Base-by-base conservation (phyloP, 2,888 invertebrate genomes). In the Spicauda simplicius region DNA sequence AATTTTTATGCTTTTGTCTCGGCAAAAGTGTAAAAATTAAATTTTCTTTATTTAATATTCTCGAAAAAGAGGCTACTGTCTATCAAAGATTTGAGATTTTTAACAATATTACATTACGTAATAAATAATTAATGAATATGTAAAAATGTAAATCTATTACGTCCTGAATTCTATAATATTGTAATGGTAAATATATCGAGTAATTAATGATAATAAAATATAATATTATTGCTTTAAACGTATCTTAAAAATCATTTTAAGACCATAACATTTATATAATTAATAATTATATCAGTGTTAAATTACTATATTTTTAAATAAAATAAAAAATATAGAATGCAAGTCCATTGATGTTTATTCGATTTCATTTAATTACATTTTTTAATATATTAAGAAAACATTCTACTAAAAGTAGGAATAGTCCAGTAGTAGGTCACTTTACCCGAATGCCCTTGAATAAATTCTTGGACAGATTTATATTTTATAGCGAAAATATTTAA, bases 401-500 rank as follows among this genome's bases (percentile, higher is more conserved):
- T 18, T 50, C 50, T n/a, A 50, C 4, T 41, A 2, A 41, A 41
- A 10, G 10, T 41, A 41, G 12, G 0, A 41, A 10, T 41, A 4
- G 14, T 30, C 16, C 58, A 19, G 20, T 45, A 59, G 50, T 48
- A 30, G 48, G 59, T 59, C 16, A 33, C 33, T 64, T 53, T 58
- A 58, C 52, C 64, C 41, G 61, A 59, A 12, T 25, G 30, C 30
- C 48, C 16, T 11, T 30, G 30, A 53, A 53, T 53, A 12, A 20
- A 10, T 53, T 48, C 11, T 30, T 30, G 61, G 61, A 53, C 52
- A 33, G 37, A 52, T 19, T 33, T 33, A n/a, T 11, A 52, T 37
- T 67, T 68, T 69, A 68, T 65, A 67, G 53, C 73, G 64, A 68
- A 52, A 63, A 70, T 72, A 72, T 77, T 77, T 76, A 76, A 73